Evolutionary conservation across 2,888 invertebrate species (phyloP).

Genomic region (Beris morrisii): DNA sequence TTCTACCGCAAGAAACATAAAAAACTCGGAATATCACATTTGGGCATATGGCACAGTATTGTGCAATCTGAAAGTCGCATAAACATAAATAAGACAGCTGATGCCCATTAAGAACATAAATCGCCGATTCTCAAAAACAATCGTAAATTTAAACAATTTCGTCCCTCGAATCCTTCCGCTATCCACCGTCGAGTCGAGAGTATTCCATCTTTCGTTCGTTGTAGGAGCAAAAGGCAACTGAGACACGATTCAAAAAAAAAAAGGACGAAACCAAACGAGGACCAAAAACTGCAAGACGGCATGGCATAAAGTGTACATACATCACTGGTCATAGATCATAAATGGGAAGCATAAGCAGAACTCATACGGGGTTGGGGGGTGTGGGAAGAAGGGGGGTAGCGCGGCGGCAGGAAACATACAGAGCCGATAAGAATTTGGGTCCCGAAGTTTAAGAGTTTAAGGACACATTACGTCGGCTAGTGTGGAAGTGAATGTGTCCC

Average conservation of each 20-base stretch:
- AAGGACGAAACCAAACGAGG: slow-evolving; percentile 23
- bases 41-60: slow-evolving; percentile 33
- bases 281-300: slow-evolving; percentile 37
- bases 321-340: slow-evolving; percentile 37
- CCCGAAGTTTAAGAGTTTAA: slow-evolving; percentile 35
- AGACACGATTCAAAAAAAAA: not conserved
- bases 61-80: slow-evolving; percentile 36
- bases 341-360: slow-evolving; percentile 34
- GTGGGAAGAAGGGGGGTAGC: not conserved
- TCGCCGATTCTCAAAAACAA: slow-evolving; percentile 39
- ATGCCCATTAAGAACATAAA: slow-evolving; percentile 39
- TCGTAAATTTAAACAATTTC: slow-evolving; percentile 35
- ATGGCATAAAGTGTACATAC: slow-evolving; percentile 20
- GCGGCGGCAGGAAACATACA: not conserved
- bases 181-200: not conserved
- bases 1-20: not conserved
- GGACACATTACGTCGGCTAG: slow-evolving; percentile 28
- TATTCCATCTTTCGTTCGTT: not conserved
- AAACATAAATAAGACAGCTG: slow-evolving; percentile 40
- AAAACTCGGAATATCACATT: not conserved
- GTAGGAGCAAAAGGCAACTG: slow-evolving; percentile 4
- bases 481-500: slow-evolving; percentile 27
- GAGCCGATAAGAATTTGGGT: slow-evolving; percentile 23
- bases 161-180: slow-evolving; percentile 4
- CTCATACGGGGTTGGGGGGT: not conserved